Evolutionary conservation across 2,113 vertebrate species (phyloP).

Genomic region (Xenotilapia flavipinnis): DNA sequence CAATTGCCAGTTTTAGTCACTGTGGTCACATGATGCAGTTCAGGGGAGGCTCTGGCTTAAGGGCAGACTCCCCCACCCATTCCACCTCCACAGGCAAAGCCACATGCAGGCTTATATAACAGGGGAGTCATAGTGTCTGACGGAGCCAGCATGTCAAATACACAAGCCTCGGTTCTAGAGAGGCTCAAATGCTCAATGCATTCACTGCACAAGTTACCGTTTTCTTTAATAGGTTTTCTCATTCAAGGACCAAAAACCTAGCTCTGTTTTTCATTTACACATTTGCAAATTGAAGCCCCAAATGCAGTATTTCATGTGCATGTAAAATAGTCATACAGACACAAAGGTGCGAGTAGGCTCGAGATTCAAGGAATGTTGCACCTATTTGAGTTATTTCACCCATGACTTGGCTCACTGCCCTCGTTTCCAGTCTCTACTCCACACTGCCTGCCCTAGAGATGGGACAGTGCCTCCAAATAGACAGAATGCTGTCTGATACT

Average conservation of each 20-base stretch:
- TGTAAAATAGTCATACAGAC: neutral
- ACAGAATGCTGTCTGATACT: constrained; percentile 7
- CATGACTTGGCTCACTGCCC: constrained; percentile 34
- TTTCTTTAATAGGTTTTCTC: neutral
- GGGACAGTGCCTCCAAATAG: constrained; percentile 20
- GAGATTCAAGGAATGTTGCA: neutral
- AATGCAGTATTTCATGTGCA: neutral
- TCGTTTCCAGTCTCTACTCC: constrained; percentile 15
- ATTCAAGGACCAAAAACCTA: neutral
- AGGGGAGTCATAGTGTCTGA: constrained; percentile 37
- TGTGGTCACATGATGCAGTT: constrained; percentile 29
- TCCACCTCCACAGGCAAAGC: constrained; percentile 11
- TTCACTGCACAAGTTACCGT: neutral
- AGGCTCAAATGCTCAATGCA: neutral
- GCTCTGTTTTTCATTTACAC: neutral
- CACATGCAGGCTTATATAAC: constrained; percentile 55
- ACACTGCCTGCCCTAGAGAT: neutral
- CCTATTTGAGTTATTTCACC: constrained; percentile 32
- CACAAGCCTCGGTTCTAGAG: constrained; percentile 14
- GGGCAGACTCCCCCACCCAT: neutral
- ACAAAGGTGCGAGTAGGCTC: neutral
- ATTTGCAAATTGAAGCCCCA: neutral
- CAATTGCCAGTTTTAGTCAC: constrained; percentile 23
- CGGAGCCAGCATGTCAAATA: constrained; percentile 22
- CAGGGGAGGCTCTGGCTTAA: constrained; percentile 9